A percentile compares a stretch with the other conserved stretches of the same genome.
Evolutionary conservation across 2,797 vertebrate genomes (phyloP).

Genomic region (Thaleichthys pacificus): DNA sequence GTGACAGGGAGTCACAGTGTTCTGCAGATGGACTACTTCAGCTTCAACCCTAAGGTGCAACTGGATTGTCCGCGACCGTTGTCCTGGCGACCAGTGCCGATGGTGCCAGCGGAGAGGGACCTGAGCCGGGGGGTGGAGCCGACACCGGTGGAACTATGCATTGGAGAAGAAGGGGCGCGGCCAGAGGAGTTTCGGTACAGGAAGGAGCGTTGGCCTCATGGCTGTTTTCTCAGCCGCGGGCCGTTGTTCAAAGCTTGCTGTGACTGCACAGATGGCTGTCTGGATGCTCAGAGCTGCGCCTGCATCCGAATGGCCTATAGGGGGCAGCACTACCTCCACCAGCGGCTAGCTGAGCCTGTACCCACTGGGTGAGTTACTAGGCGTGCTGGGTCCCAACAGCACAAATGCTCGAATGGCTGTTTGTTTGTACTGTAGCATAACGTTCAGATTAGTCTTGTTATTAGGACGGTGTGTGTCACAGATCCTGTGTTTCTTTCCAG

Average conservation of each 20-base stretch:
- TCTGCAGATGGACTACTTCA: constrained; percentile 88
- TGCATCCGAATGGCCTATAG: constrained; percentile 75
- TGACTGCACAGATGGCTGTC: constrained; percentile 85
- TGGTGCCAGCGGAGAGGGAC: constrained; percentile 72
- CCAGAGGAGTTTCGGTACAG: constrained; percentile 87
- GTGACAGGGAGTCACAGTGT: constrained; percentile 77
- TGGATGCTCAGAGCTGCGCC: constrained; percentile 74
- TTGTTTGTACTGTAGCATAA: background rate
- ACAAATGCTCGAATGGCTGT: background rate
- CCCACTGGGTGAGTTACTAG: constrained; percentile 79
- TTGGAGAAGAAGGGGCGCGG: constrained; percentile 60
- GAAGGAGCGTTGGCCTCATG: constrained; percentile 85
- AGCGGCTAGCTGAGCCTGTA: constrained; percentile 75
- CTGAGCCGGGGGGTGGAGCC: constrained; percentile 85
- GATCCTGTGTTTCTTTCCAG: constrained; percentile 57
- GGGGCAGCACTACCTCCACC: constrained; percentile 74
- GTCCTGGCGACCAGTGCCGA: constrained; percentile 40
- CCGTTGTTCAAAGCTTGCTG: constrained; percentile 80
- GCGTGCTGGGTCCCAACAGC: background rate
- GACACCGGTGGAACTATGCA: constrained; percentile 82
- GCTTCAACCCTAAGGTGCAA: constrained; percentile 81
- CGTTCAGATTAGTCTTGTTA: background rate
- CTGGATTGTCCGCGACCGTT: constrained; percentile 56
- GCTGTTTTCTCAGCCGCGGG: constrained; percentile 80
- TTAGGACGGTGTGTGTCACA: too few species aligned